Evolutionary conservation across 2,797 vertebrate species (phyloP).

Genomic region (Vultur gryphus): DNA sequence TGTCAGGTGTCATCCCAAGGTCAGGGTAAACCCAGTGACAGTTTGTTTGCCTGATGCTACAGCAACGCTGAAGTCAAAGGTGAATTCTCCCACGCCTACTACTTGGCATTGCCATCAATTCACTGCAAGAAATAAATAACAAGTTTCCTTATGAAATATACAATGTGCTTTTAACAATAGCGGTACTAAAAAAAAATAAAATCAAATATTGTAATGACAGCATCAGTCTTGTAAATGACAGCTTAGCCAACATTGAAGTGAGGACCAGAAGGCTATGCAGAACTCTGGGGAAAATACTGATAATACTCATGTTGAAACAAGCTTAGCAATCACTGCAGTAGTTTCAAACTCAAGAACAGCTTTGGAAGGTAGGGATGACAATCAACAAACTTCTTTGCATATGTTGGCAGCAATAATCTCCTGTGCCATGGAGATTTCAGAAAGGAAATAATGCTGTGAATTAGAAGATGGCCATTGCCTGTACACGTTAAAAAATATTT

Average conservation of each 20-base stretch:
- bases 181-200: neutral
- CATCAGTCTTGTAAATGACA: slow-evolving; percentile 37
- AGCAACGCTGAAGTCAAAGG: neutral
- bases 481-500: neutral
- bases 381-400: neutral
- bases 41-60: neutral
- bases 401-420: neutral
- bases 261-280: slow-evolving; percentile 46
- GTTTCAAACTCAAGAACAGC: neutral
- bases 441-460: neutral
- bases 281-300: slow-evolving; percentile 29
- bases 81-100: neutral
- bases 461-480: neutral
- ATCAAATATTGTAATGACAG: slow-evolving; percentile 22
- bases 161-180: neutral
- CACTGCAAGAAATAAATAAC: neutral
- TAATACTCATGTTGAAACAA: neutral
- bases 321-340: neutral
- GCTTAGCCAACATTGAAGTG: slow-evolving; percentile 40
- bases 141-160: neutral
- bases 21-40: neutral
- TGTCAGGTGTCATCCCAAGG: neutral
- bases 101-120: neutral
- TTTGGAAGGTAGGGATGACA: slow-evolving; percentile 14
- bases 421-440: neutral